A percentile compares a stretch with the other conserved stretches of the same genome.
These are phyloP conservation scores for Siniperca scherzeri DNA, from an alignment of 2,797 vertebrate genomes.

Conservation along the genomic window DNA sequence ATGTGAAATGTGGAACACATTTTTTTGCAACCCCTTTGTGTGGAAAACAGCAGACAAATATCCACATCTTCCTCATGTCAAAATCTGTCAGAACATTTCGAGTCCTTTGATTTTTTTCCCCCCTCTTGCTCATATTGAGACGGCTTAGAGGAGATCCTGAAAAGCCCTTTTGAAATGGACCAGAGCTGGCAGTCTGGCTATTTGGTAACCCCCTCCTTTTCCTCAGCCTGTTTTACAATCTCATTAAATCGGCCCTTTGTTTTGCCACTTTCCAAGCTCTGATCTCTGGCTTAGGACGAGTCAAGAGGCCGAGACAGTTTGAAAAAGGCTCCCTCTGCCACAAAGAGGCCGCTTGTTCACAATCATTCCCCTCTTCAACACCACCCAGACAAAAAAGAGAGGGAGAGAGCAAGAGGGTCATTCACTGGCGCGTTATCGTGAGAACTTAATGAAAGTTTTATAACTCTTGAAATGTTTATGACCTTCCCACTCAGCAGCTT, in stretches of 20 bases:
- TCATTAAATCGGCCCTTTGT: constrained; percentile 90
- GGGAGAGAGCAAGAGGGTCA: constrained; percentile 83
- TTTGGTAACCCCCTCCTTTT: constrained; percentile 78
- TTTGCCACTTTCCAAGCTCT: constrained; percentile 90
- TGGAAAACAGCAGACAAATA: constrained; percentile 78
- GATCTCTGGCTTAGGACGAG: constrained; percentile 90
- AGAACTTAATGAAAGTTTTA: constrained; percentile 94
- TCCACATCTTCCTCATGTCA: constrained; percentile 82
- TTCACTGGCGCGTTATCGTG: constrained; percentile 88
- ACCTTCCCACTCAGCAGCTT: constrained; percentile 88
- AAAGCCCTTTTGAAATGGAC: constrained; percentile 88
- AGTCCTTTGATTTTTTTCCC: constrained; percentile 81
- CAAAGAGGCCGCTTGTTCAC: constrained; percentile 88
- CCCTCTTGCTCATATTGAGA: constrained; percentile 79
- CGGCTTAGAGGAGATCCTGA: constrained; percentile 85
- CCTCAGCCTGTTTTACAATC: constrained; percentile 88
- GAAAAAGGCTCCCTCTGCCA: constrained; percentile 86
- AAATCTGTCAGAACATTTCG: constrained; percentile 80
- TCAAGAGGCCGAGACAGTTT: constrained; percentile 90
- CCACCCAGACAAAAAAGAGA: constrained; percentile 75
- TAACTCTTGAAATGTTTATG: constrained; percentile 93
- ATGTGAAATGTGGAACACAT: constrained; percentile 61
- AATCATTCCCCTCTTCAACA: constrained; percentile 79
- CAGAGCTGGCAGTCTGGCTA: constrained; percentile 85
- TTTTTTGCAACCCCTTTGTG: constrained; percentile 69